Conservation (phyloP, 2,113 vertebrate genomes). For the Ovis aries region DNA sequence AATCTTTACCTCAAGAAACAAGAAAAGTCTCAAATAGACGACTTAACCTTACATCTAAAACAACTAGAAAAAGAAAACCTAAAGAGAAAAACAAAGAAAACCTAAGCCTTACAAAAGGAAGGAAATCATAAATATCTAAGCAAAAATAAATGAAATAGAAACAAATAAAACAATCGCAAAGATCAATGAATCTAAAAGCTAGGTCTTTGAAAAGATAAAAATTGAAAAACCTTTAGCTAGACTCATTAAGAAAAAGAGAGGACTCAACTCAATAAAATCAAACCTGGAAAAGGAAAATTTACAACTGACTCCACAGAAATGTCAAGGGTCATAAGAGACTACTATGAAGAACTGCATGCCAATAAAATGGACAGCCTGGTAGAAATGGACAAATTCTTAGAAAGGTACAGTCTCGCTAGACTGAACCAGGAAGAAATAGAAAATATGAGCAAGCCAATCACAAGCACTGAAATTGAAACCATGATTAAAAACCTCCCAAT, state of each 20-base stretch:
- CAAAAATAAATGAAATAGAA: neutral
- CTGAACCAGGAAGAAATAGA: neutral
- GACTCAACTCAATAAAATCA: neutral
- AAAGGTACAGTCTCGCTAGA: neutral
- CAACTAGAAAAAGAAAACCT: neutral
- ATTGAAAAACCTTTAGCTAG: neutral
- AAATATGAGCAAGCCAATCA: neutral
- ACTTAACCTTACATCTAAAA: neutral
- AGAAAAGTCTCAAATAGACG: neutral
- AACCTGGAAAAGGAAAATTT: neutral
- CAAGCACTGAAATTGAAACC: neutral
- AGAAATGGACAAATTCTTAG: neutral
- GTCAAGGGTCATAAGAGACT: neutral
- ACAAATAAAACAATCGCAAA: neutral
- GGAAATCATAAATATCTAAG: neutral
- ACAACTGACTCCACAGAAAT: neutral
- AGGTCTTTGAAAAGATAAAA: neutral
- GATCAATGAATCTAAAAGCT: neutral
- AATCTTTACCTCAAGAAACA: neutral
- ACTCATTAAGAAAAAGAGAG: neutral
- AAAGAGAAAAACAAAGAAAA: neutral
- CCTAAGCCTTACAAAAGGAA: neutral
- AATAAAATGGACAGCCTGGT: neutral
- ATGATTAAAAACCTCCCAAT: neutral
- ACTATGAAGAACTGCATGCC: neutral